A percentile compares a stretch with the other conserved stretches of the same genome.
Evolutionary conservation across 2,888 invertebrate species (phyloP).

Genomic region (Brassicogethes aeneus): DNA sequence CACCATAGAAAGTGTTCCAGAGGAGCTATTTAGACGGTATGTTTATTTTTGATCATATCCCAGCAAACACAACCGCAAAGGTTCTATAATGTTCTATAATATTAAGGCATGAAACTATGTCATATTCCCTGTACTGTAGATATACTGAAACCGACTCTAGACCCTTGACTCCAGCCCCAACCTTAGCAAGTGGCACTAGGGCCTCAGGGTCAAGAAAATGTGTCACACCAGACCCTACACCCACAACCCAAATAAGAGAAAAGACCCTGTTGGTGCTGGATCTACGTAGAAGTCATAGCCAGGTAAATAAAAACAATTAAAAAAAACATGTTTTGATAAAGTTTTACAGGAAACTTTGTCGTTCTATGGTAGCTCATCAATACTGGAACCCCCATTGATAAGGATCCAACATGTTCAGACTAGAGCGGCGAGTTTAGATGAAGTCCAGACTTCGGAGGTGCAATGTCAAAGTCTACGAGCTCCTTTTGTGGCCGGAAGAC

Average conservation of each 20-base stretch:
- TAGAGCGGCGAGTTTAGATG: slow-evolving; percentile 16
- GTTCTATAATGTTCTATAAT: no score
- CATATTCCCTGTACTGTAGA: no score
- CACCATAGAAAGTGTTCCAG: slow-evolving; percentile 59
- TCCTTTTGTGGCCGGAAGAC: slow-evolving; percentile 3
- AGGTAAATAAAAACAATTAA: slow-evolving; percentile 42
- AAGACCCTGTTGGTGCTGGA: slow-evolving; percentile 66
- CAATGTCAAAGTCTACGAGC: neutral
- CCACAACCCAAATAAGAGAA: slow-evolving; percentile 39
- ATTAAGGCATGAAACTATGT: no score
- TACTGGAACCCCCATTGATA: slow-evolving; percentile 39
- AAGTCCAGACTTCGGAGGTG: slow-evolving; percentile 5
- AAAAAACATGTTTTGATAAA: neutral
- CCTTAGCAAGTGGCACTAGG: slow-evolving; percentile 62
- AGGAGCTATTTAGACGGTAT: slow-evolving; percentile 60
- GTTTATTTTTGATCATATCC: no score
- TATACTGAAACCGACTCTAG: slow-evolving; percentile 81
- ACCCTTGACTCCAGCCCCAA: slow-evolving; percentile 72
- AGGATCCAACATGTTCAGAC: slow-evolving; percentile 30
- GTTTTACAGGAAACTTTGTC: slow-evolving; percentile 42
- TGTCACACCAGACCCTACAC: slow-evolving; percentile 61
- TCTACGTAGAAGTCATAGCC: slow-evolving; percentile 57
- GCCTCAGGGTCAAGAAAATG: slow-evolving; percentile 58
- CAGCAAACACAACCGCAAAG: no score
- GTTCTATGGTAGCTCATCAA: slow-evolving; percentile 41